Percentiles rank a stretch among this genome's conserved stretches.
These are phyloP conservation scores for Platycnemis pennipes DNA, from an alignment of 2,888 invertebrate genomes.

Conservation along the genomic window DNA sequence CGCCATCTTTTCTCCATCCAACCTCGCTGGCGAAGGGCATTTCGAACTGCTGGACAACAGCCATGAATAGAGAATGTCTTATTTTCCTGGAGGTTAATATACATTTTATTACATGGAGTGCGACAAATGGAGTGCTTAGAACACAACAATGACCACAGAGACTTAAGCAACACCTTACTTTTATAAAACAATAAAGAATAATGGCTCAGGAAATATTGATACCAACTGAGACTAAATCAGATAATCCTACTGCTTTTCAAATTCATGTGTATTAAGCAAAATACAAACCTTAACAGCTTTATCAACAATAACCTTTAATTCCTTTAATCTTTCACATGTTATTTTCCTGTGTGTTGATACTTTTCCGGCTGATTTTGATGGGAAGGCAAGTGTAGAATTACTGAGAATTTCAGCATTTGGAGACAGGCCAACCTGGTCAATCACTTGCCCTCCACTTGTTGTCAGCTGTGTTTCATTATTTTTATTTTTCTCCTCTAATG, in stretches of 20 bases:
- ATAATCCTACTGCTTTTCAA: background rate
- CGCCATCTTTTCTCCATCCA: conserved; percentile 85
- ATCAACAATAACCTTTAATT: conserved; percentile 72
- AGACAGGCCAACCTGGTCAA: conserved; percentile 47
- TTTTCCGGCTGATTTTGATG: conserved; percentile 3
- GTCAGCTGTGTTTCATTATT: background rate
- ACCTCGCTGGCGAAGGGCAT: conserved; percentile 84
- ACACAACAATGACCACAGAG: no score
- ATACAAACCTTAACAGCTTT: conserved; percentile 73
- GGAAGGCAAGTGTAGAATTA: conserved; percentile 14
- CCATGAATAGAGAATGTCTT: conserved; percentile 76
- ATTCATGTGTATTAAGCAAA: background rate
- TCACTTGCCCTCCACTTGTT: background rate
- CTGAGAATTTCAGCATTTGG: conserved; percentile 18
- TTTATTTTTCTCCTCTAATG: background rate
- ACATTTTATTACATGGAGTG: background rate
- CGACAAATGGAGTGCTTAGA: no score
- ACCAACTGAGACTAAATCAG: background rate
- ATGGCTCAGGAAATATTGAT: background rate
- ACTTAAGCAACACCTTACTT: no score
- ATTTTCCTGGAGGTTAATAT: conserved; percentile 74
- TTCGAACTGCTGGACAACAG: conserved; percentile 80
- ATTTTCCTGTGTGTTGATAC: conserved; percentile 60
- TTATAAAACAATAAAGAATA: background rate
- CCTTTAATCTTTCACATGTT: conserved; percentile 72